phyloP scores from a whole-genome alignment of 2,888 invertebrate species.

The Drosophila pseudotakahashii region DNA sequence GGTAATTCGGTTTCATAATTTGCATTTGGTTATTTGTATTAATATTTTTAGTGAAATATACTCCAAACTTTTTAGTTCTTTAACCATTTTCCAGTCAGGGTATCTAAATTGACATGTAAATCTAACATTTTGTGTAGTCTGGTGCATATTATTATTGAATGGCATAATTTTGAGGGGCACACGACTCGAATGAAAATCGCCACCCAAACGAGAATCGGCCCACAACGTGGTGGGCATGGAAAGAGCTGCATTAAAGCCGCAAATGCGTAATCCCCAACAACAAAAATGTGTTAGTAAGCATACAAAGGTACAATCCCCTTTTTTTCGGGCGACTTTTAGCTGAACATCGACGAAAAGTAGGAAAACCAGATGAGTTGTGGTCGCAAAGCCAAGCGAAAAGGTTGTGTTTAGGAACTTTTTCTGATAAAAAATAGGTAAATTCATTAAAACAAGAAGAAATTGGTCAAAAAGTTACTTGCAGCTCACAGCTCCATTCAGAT shows the following conservation, averaged over 20 bases:
- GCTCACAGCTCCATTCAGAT: too few species aligned
- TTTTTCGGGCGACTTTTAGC: background rate
- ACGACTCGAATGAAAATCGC: conserved; percentile 56
- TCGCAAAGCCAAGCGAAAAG: background rate
- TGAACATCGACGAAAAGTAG: background rate
- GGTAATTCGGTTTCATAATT: too few species aligned
- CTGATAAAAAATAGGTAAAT: background rate
- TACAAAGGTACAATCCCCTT: background rate
- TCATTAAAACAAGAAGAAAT: too few species aligned
- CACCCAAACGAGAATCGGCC: conserved; percentile 35
- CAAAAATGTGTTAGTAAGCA: background rate
- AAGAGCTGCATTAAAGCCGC: conserved; percentile 51
- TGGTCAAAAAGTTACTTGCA: too few species aligned
- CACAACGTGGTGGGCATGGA: conserved; percentile 56
- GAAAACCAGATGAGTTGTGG: conserved; percentile 6
- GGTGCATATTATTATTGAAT: conserved; percentile 50
- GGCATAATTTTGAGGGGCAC: conserved; percentile 45
- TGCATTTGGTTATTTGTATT: too few species aligned
- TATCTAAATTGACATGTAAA: conserved; percentile 16
- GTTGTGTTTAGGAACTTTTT: background rate
- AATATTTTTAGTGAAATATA: too few species aligned
- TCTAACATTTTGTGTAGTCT: conserved; percentile 2
- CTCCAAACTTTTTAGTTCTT: too few species aligned
- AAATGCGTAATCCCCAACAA: conserved; percentile 52
- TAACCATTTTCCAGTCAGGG: background rate